phyloP scores from a whole-genome alignment of 2,888 invertebrate genomes.

The Thymelicus acteon region DNA sequence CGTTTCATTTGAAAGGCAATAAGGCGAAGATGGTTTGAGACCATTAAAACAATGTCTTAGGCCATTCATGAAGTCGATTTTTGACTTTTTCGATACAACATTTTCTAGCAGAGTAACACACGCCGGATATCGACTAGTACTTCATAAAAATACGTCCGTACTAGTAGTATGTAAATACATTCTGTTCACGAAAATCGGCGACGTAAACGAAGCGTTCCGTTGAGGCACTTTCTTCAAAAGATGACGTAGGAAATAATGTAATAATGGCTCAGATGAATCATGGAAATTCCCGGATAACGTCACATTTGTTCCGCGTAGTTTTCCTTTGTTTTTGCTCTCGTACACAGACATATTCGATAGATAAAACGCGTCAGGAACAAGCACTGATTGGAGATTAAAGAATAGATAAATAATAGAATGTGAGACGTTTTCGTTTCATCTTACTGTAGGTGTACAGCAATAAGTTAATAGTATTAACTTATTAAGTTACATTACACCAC shows the following conservation, averaged over 20 bases:
- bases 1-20: no score
- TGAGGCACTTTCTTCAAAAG: slow-evolving; percentile 23
- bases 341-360: slow-evolving; percentile 1
- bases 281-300: slow-evolving; percentile 32
- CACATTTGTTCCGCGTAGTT: slow-evolving; percentile 32
- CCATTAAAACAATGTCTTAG: no score
- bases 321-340: slow-evolving; percentile 20
- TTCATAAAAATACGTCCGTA: no score
- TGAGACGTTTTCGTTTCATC: neutral
- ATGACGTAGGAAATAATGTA: slow-evolving; percentile 33
- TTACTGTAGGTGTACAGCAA: no score
- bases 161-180: neutral
- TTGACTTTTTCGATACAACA: no score
- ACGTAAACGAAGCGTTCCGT: slow-evolving; percentile 14
- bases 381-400: neutral
- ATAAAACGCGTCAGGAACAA: slow-evolving; percentile 4
- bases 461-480: no score
- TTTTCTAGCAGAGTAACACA: no score
- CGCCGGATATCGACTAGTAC: no score
- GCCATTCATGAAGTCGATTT: no score
- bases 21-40: no score
- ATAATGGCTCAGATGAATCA: slow-evolving; percentile 36
- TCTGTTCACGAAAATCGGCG: slow-evolving; percentile 9
- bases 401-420: neutral
- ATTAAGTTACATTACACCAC: no score